Conservation (phyloP, 1,140 invertebrate species). For the Micrasema minimum region DNA sequence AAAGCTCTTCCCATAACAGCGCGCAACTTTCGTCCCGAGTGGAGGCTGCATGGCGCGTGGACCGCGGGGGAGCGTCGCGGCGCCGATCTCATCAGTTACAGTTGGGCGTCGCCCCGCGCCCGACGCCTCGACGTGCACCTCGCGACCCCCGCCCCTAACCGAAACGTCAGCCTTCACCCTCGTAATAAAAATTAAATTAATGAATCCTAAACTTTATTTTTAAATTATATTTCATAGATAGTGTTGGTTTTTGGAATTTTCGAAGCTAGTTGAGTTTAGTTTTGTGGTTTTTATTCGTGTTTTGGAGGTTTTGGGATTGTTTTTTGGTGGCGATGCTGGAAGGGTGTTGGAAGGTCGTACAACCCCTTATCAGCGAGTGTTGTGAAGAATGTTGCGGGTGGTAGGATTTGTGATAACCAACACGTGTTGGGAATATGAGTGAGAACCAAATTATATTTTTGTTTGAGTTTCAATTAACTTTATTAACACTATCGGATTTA, state of each 20-base stretch:
- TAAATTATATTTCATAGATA: background rate
- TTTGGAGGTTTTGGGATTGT: background rate
- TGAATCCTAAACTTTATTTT: background rate
- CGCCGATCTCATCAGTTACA: conserved; percentile 22
- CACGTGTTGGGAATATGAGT: no score
- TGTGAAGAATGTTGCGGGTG: background rate
- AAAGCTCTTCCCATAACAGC: no score
- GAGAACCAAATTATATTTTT: no score
- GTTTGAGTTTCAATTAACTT: no score
- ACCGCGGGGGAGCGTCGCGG: conserved; percentile 7
- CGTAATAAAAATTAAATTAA: background rate
- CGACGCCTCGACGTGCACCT: conserved; percentile 6
- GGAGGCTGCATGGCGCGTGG: background rate
- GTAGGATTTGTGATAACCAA: background rate
- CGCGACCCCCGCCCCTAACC: background rate
- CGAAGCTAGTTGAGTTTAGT: no score
- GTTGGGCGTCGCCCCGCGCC: conserved; percentile 36
- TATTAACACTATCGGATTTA: no score
- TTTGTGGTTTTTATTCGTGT: no score
- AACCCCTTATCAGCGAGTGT: conserved; percentile 16
- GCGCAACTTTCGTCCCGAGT: conserved; percentile 5
- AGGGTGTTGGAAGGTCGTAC: conserved; percentile 8
- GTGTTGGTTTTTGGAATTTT: no score
- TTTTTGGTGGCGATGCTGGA: background rate
- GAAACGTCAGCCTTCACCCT: background rate